Conservation (phyloP, 2,113 vertebrate species). For the Pluvianellus socialis region DNA sequence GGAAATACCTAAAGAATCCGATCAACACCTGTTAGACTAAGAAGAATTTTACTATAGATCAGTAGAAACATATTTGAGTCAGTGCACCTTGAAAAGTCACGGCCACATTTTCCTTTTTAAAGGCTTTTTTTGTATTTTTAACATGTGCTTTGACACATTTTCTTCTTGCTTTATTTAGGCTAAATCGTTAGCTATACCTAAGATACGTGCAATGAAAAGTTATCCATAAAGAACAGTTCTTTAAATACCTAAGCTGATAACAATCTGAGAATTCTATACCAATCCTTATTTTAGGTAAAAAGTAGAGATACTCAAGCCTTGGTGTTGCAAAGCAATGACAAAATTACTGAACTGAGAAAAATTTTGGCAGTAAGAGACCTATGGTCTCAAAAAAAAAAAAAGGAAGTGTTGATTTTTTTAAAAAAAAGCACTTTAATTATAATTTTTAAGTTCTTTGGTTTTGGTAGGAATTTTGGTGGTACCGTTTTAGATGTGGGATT, state of each 20-base stretch:
- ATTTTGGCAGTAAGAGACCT: background rate
- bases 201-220: background rate
- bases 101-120: background rate
- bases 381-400: background rate
- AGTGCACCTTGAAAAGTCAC: background rate
- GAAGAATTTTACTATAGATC: background rate
- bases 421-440: background rate
- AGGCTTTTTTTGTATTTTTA: background rate
- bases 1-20: background rate
- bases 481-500: rapidly evolving
- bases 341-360: background rate
- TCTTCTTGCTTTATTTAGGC: background rate
- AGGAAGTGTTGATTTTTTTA: background rate
- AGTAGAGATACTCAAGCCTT: background rate
- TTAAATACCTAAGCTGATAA: background rate
- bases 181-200: background rate
- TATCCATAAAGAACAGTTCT: background rate
- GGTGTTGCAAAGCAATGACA: background rate
- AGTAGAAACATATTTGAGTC: background rate
- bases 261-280: background rate
- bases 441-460: background rate
- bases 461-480: background rate
- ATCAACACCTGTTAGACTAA: background rate
- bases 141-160: background rate
- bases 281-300: background rate